Conservation (phyloP, 2,888 invertebrate species). For the Xanthorhoe designata region DNA sequence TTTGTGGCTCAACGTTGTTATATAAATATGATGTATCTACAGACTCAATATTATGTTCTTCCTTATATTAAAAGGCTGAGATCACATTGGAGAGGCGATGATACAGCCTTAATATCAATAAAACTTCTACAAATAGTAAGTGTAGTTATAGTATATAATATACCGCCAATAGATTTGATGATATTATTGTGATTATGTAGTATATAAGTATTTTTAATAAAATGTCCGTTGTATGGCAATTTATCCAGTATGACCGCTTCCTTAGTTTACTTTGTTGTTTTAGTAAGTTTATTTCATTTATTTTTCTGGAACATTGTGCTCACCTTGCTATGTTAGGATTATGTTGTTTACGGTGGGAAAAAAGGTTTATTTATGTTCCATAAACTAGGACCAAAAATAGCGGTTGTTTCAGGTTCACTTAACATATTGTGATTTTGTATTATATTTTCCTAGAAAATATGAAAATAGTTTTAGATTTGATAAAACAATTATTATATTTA, state of each 20-base stretch:
- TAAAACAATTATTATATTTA: no score
- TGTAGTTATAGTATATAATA: no score
- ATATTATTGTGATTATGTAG: no score
- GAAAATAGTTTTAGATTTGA: neutral
- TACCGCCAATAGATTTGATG: no score
- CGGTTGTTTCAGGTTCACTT: constrained; percentile 1
- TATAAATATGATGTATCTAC: constrained; percentile 1
- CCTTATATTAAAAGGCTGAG: neutral
- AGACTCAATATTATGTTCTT: constrained; percentile 9
- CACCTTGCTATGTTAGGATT: neutral
- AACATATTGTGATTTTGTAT: neutral
- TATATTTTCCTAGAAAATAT: neutral
- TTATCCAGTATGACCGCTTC: neutral
- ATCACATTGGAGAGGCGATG: neutral
- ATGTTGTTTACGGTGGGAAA: constrained; percentile 17
- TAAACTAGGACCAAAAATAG: constrained; percentile 7
- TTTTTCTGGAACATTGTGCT: constrained; percentile 4
- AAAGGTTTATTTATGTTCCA: constrained; percentile 22
- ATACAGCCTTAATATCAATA: neutral
- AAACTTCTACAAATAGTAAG: neutral
- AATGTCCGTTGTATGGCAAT: no score
- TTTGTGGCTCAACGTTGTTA: constrained; percentile 15
- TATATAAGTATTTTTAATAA: no score
- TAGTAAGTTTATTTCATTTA: constrained; percentile 6
- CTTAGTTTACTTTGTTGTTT: neutral